Conservation (phyloP, 2,888 invertebrate species). For the Polylopha cassiicola region DNA sequence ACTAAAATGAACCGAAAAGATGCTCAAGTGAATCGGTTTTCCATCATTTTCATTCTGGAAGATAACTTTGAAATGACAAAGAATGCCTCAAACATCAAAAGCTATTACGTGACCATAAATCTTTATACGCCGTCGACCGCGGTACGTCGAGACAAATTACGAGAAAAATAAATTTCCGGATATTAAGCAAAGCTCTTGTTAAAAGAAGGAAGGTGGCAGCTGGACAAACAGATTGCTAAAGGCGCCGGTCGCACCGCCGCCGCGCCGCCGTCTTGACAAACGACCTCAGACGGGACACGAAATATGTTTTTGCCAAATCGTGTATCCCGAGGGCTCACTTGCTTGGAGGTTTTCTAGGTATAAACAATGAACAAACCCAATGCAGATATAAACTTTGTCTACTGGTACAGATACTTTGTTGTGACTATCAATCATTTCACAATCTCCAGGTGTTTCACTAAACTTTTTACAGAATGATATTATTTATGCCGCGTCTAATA, state of each 20-base stretch:
- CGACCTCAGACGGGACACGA: conserved; percentile 47
- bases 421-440: too few relatives aligned
- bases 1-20: too few relatives aligned
- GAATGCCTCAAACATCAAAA: conserved; percentile 24
- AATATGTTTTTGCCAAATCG: conserved; percentile 46
- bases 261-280: conserved; percentile 46
- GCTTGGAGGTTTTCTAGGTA: conserved; percentile 26
- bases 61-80: conserved; percentile 21
- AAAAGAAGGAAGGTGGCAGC: conserved; percentile 66
- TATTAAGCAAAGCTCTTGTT: conserved; percentile 66
- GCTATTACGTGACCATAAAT: conserved; percentile 38
- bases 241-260: conserved; percentile 36
- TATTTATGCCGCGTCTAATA: too few relatives aligned
- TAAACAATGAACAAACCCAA: conserved; percentile 10
- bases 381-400: too few relatives aligned
- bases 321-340: conserved; percentile 31
- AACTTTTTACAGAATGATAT: too few relatives aligned
- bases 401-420: too few relatives aligned
- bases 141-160: conserved; percentile 47
- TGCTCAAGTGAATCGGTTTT: too few relatives aligned
- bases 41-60: conserved; percentile 18
- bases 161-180: conserved; percentile 57
- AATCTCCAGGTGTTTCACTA: too few relatives aligned
- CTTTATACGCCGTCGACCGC: conserved; percentile 30
- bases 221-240: conserved; percentile 66